Base-by-base conservation (phyloP, 2,797 vertebrate genomes). In the Carcharodon carcharias region DNA sequence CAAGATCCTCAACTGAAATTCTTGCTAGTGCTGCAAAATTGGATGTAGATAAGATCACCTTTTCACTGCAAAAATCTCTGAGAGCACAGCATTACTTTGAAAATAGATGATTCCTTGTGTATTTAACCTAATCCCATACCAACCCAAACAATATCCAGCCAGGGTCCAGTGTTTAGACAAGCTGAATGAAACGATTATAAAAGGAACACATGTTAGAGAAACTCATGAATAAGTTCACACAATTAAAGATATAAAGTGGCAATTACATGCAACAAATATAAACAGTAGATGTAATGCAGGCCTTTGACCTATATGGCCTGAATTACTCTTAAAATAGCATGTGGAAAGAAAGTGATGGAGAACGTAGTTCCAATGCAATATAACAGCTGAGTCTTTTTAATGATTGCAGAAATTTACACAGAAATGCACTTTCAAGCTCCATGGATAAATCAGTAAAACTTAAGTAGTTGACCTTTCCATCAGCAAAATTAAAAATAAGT, bases 181-280 rank as follows among this genome's bases (percentile, higher is more conserved):
- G 28, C 28, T 95, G 94, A 95, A 73, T 56, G 69, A 95, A 73
- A 95, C 8, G 50, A 67, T 56, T 73, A 73, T 95, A 95, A 71
- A 95, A 95, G 67, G 67, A 65, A 73, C 67, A 73, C 67, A 95
- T 95, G 94, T 11, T 18, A 73, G 69, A n/a, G 94, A 73, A 95
- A 31, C 28, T 40, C 40, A 73, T 95, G 94, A 95, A 95, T 95
- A 95, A 71, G 94, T 95, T 95, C 94, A 73, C 94, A 95, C 69
- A 95, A 95, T 95, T 73, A 54, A 65, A 67, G 69, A 9, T 31
- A 73, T 56, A 95, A 95, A 95, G 50, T 95, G 94, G 94, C 69
- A 95, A 56, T 95, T 95, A 56, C 45, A 54, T 73, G 1, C 28
- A 73, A 56, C 94, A 35, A 73, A 56, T 73, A 69, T 35, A 95